Evolutionary conservation across 1,140 invertebrate species (phyloP).

Genomic region (Bombus picipes): DNA sequence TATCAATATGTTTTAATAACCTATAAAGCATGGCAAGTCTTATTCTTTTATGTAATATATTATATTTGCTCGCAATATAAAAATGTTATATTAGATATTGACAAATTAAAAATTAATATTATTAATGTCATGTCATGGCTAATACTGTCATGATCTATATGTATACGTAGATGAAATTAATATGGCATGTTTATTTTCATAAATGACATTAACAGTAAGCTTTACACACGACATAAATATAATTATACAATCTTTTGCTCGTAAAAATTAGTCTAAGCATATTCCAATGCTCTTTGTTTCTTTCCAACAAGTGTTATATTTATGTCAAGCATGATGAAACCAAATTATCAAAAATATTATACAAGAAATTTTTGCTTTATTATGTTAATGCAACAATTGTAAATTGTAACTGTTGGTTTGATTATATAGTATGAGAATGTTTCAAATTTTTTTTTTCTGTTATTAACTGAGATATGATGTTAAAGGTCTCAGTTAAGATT

Average conservation of each 20-base stretch:
- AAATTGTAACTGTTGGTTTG: background rate
- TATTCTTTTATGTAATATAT: background rate
- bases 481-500: constrained; percentile 60
- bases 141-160: background rate
- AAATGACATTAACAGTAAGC: background rate
- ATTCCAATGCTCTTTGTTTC: background rate
- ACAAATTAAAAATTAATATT: background rate
- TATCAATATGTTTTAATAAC: background rate
- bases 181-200: background rate
- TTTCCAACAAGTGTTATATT: background rate
- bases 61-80: background rate
- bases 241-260: background rate
- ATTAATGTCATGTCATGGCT: background rate
- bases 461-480: constrained; percentile 61
- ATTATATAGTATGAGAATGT: background rate
- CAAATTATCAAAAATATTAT: background rate
- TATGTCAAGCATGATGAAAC: background rate
- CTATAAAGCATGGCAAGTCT: background rate
- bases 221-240: background rate
- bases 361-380: background rate
- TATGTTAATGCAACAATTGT: background rate
- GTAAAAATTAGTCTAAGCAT: background rate
- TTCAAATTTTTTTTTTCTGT: background rate
- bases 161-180: background rate
- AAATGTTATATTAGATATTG: background rate